phyloP scores from a whole-genome alignment of 30 jellyfish, hydroid and myxozoan species.

The Aurelia aurita complex sp. Pacific region DNA sequence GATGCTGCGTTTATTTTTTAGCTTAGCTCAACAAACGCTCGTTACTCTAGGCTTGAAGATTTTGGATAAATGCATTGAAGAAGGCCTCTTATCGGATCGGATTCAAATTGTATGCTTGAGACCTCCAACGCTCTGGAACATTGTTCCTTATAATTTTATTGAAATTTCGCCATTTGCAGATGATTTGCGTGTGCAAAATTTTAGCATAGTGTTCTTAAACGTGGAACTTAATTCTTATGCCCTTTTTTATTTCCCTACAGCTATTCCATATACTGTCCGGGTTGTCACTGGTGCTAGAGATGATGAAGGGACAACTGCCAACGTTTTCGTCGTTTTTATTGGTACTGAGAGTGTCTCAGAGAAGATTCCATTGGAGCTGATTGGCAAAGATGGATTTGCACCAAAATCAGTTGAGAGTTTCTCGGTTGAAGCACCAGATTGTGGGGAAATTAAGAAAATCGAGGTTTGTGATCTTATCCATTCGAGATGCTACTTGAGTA shows the following conservation, averaged over 20 bases:
- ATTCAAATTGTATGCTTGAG: no score
- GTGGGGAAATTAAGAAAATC: slow-evolving; percentile 88
- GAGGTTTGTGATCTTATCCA: slow-evolving; percentile 40
- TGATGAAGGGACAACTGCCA: slow-evolving; percentile 80
- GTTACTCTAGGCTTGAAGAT: no score
- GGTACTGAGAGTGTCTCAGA: slow-evolving; percentile 94
- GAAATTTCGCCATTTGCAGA: no score
- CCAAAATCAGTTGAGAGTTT: slow-evolving; percentile 84
- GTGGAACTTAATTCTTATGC: no score
- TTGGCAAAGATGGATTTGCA: slow-evolving; percentile 77
- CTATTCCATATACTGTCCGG: slow-evolving; percentile 92
- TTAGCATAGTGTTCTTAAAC: no score
- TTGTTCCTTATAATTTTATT: no score
- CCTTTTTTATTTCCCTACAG: slow-evolving; percentile 13
- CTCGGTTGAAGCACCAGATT: slow-evolving; percentile 86
- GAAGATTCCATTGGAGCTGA: slow-evolving; percentile 75
- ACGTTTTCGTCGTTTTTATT: slow-evolving; percentile 73
- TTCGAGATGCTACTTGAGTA: background rate
- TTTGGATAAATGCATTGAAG: no score
- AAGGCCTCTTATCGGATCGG: no score
- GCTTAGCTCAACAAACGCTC: no score
- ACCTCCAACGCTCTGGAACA: no score
- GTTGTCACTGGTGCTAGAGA: slow-evolving; percentile 75
- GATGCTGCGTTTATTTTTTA: no score
- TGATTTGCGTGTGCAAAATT: no score